These are phyloP conservation scores for Itoplectis maculator DNA, from an alignment of 2,888 invertebrate genomes.

Conservation along the genomic window DNA sequence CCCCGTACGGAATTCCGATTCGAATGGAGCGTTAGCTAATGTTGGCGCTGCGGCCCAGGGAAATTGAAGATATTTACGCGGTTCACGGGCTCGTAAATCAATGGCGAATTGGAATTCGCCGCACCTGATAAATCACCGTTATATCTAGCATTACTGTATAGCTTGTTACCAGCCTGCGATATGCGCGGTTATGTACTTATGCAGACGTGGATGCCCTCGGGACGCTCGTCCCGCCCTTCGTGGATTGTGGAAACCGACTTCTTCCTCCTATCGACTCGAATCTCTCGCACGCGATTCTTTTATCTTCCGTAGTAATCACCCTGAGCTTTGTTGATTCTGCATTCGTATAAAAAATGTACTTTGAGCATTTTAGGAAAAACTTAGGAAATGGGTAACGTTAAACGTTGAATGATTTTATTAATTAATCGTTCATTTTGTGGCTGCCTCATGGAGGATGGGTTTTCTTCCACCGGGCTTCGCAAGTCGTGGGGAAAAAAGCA, in stretches of 20 bases:
- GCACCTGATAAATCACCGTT: constrained; percentile 77
- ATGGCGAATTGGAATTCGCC: constrained; percentile 76
- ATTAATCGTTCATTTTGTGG: neutral
- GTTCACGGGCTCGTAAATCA: constrained; percentile 70
- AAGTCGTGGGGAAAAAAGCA: neutral
- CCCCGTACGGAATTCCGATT: constrained; percentile 32
- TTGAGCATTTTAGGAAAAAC: neutral
- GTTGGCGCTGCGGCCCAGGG: constrained; percentile 28
- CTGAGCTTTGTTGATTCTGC: constrained; percentile 2
- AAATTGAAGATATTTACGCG: constrained; percentile 76
- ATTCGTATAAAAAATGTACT: neutral
- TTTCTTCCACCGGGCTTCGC: neutral
- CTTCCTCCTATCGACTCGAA: neutral
- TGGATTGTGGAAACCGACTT: constrained; percentile 14
- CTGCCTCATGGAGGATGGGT: neutral
- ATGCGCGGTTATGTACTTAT: neutral
- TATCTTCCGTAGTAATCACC: constrained; percentile 5
- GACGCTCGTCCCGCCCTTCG: neutral
- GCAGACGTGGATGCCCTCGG: constrained; percentile 7
- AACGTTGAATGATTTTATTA: neutral
- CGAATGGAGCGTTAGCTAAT: constrained; percentile 11
- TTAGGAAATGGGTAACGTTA: neutral
- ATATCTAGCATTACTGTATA: constrained; percentile 65
- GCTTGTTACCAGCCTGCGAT: constrained; percentile 47
- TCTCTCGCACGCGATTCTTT: constrained; percentile 26